Evolutionary conservation across 2,113 vertebrate species (phyloP).

Genomic region (Microcebus ravelobensis): DNA sequence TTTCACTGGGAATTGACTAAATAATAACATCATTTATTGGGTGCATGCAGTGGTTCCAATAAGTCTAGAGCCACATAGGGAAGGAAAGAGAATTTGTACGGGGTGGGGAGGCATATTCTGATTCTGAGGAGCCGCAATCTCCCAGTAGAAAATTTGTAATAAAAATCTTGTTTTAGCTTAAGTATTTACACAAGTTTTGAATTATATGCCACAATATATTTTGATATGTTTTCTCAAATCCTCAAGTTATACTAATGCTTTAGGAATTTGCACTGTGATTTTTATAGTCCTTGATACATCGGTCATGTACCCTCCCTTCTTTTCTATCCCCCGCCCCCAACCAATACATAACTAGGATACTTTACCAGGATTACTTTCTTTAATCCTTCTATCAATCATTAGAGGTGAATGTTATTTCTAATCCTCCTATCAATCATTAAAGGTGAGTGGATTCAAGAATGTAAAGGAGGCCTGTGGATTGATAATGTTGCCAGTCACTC

Average conservation of each 20-base stretch:
- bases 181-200: neutral
- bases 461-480: neutral
- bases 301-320: no score
- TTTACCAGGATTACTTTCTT: neutral
- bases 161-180: neutral
- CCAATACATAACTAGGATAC: neutral
- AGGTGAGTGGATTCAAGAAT: neutral
- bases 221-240: conserved; percentile 10
- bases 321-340: neutral
- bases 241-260: neutral
- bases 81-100: neutral
- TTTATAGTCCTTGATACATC: neutral
- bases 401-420: neutral
- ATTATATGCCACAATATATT: neutral
- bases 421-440: neutral
- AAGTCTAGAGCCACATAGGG: neutral
- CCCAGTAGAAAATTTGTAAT: neutral
- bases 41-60: neutral
- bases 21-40: neutral
- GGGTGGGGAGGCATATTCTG: neutral
- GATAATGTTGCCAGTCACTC: neutral
- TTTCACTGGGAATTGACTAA: neutral
- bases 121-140: neutral
- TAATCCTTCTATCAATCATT: neutral
- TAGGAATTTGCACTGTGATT: neutral